phyloP scores from a whole-genome alignment of 2,113 vertebrate species.

The Aptenodytes patagonicus region DNA sequence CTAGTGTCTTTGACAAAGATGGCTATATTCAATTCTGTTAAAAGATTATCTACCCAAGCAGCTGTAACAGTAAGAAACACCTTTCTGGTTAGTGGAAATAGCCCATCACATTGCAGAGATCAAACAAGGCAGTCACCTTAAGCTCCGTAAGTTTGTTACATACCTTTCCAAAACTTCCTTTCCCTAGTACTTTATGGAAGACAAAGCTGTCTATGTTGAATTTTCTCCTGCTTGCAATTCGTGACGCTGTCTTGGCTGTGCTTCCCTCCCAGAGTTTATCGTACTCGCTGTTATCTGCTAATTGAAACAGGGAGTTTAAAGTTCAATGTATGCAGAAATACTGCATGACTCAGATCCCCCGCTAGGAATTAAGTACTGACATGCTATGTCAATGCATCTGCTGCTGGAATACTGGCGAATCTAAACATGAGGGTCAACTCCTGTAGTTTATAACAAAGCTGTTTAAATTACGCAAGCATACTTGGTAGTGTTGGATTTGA shows the following conservation, averaged over 20 bases:
- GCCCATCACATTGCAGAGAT: not conserved
- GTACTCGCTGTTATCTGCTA: constrained; percentile 75
- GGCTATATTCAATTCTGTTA: not conserved
- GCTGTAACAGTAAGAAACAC: not conserved
- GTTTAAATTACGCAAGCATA: not conserved
- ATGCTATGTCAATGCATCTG: not conserved
- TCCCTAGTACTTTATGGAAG: constrained; percentile 95
- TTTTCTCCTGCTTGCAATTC: constrained; percentile 68
- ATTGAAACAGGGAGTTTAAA: not conserved
- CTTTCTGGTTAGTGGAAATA: not conserved
- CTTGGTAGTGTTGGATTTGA: not conserved
- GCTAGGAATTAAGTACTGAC: not conserved
- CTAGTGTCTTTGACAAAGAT: not conserved
- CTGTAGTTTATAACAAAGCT: not conserved
- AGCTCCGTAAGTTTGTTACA: not conserved
- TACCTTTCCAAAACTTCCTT: constrained; percentile 99
- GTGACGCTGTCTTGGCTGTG: constrained; percentile 53
- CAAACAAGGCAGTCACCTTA: not conserved
- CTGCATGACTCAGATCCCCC: not conserved
- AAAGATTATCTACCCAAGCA: not conserved
- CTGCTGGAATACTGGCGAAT: not conserved
- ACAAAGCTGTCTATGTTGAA: constrained; percentile 85
- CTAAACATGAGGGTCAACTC: not conserved
- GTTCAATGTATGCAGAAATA: not conserved
- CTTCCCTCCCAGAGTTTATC: constrained; percentile 87